Percentiles rank a stretch among this genome's conserved stretches.
Evolutionary conservation across 1,140 invertebrate genomes (phyloP).

Genomic region (Rhyacophila brunnea): DNA sequence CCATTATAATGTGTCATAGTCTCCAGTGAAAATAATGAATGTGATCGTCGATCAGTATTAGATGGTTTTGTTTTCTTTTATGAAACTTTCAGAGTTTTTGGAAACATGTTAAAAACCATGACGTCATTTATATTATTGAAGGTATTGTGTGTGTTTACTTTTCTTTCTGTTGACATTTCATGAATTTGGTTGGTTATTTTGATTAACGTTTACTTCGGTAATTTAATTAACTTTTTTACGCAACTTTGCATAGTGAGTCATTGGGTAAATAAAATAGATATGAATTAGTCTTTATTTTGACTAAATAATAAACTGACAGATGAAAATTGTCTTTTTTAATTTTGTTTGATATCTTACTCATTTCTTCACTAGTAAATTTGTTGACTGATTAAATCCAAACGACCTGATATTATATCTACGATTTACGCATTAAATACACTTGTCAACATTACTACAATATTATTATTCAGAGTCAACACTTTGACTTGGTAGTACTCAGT

Average conservation of each 20-base stretch:
- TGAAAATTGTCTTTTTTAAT: too few relatives aligned
- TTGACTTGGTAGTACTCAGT: conserved; percentile 16
- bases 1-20: conserved; percentile 27
- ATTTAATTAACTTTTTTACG: background rate
- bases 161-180: too few relatives aligned
- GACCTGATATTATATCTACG: too few relatives aligned
- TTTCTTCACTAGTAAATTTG: too few relatives aligned
- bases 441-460: too few relatives aligned
- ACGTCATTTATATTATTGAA: conserved; percentile 55
- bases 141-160: conserved; percentile 36
- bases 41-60: conserved; percentile 41
- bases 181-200: too few relatives aligned
- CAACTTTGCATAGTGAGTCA: conserved; percentile 7
- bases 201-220: too few relatives aligned
- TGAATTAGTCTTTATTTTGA: too few relatives aligned
- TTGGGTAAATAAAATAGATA: conserved; percentile 12
- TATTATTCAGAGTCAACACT: background rate
- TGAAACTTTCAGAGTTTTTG: conserved; percentile 41
- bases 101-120: conserved; percentile 56
- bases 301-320: too few relatives aligned
- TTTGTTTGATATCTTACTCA: too few relatives aligned
- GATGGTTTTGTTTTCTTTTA: conserved; percentile 32
- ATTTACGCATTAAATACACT: too few relatives aligned
- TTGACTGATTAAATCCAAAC: too few relatives aligned
- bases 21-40: conserved; percentile 28